Percentiles rank a stretch among this genome's conserved stretches.
phyloP scores from a whole-genome alignment of 2,888 invertebrate genomes.

The Malachius bipustulatus region DNA sequence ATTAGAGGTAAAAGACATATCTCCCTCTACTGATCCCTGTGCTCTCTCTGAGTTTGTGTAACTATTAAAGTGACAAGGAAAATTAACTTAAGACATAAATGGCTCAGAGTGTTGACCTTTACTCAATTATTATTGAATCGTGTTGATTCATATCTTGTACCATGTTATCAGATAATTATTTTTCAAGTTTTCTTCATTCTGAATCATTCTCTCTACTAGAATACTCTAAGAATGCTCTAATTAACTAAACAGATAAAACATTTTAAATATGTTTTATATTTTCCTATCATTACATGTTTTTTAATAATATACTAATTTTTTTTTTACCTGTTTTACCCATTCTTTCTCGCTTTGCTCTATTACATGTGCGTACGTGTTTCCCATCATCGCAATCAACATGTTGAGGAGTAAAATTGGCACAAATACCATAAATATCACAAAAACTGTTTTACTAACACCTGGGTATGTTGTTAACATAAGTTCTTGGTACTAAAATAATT shows the following conservation, averaged over 20 bases:
- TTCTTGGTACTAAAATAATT: constrained; percentile 70
- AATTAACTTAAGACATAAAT: background rate
- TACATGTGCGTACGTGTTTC: constrained; percentile 95
- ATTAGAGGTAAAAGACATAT: no score
- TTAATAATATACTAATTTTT: no score
- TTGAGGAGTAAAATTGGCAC: constrained; percentile 92
- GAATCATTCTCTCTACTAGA: constrained; percentile 5
- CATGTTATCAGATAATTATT: no score
- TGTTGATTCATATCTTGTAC: no score
- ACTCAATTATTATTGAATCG: no score
- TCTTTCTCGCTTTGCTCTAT: constrained; percentile 98
- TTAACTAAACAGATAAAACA: no score
- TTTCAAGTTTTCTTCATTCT: no score
- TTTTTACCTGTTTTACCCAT: constrained; percentile 93
- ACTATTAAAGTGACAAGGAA: background rate
- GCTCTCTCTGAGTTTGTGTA: no score
- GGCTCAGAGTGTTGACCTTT: no score
- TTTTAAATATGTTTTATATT: background rate
- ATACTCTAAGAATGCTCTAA: no score
- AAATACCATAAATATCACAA: constrained; percentile 94
- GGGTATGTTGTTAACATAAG: constrained; percentile 84
- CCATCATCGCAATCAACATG: constrained; percentile 99
- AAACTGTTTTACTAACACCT: constrained; percentile 87
- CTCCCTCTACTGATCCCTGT: no score
- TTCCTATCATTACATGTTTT: no score